phyloP scores from a whole-genome alignment of 2,888 invertebrate species.

The Ormyrus rosae region DNA sequence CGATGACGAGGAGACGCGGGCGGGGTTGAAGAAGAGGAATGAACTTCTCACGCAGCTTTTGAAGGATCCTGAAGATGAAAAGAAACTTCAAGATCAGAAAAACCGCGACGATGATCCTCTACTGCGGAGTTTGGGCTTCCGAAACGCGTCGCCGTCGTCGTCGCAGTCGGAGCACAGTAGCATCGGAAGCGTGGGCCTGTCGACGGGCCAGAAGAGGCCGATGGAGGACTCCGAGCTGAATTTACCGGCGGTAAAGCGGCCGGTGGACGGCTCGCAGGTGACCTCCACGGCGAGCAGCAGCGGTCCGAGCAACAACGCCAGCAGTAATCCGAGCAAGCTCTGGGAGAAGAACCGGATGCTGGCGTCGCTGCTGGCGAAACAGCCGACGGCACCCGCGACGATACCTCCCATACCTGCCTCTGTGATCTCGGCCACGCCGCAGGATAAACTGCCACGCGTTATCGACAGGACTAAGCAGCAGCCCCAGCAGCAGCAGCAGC shows the following conservation, averaged over 20 bases:
- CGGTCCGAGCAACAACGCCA: slow-evolving; percentile 65
- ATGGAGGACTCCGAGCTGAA: slow-evolving; percentile 80
- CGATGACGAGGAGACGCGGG: slow-evolving; percentile 82
- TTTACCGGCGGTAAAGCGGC: slow-evolving; percentile 76
- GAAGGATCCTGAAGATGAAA: slow-evolving; percentile 78
- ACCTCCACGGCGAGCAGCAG: slow-evolving; percentile 72
- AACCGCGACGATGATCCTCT: slow-evolving; percentile 77
- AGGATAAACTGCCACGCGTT: slow-evolving; percentile 81
- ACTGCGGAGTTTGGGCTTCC: slow-evolving; percentile 79
- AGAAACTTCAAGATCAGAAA: slow-evolving; percentile 71
- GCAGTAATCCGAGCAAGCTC: slow-evolving; percentile 81
- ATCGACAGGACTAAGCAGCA: slow-evolving; percentile 69
- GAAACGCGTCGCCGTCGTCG: slow-evolving; percentile 76
- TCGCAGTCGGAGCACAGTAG: slow-evolving; percentile 76
- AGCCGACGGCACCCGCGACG: slow-evolving; percentile 82
- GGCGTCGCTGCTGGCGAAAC: slow-evolving; percentile 87
- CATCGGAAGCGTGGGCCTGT: slow-evolving; percentile 66
- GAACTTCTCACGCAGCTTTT: slow-evolving; percentile 81
- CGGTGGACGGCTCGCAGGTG: slow-evolving; percentile 74
- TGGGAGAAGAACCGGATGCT: slow-evolving; percentile 92
- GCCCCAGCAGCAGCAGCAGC: slow-evolving; percentile 73
- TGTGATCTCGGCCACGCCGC: slow-evolving; percentile 83
- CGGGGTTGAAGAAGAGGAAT: slow-evolving; percentile 80
- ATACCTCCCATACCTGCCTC: slow-evolving; percentile 80
- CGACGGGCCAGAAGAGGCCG: slow-evolving; percentile 79